Conservation (phyloP, 2,888 invertebrate genomes). For the Eilema depressum region DNA sequence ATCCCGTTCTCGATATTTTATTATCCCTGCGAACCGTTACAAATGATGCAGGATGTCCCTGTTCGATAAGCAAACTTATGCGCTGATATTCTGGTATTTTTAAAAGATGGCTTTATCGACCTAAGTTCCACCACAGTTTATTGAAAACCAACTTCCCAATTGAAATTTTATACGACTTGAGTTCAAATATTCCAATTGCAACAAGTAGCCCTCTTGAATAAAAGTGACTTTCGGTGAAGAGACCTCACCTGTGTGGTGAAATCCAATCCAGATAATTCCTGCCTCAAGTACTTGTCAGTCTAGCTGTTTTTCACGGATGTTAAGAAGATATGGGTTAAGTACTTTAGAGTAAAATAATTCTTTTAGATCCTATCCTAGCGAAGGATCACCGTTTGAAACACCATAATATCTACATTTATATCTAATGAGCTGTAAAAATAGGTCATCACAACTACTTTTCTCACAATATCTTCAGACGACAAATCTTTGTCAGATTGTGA, state of each 20-base stretch:
- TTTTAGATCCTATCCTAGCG: background rate
- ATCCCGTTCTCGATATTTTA: background rate
- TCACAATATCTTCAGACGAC: constrained; percentile 28
- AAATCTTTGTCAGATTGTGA: constrained; percentile 36
- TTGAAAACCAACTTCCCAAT: background rate
- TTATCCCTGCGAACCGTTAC: background rate
- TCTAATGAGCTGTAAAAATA: constrained; percentile 17
- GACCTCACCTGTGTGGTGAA: background rate
- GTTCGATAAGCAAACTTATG: background rate
- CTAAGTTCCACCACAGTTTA: background rate
- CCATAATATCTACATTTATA: too few relatives aligned
- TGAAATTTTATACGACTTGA: background rate
- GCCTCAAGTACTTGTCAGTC: background rate
- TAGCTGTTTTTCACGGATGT: background rate
- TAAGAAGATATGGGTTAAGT: background rate
- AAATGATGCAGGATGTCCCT: background rate
- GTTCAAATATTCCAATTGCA: background rate
- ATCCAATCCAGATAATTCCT: background rate
- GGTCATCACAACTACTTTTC: constrained; percentile 22
- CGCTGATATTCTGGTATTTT: background rate
- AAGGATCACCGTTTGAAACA: too few relatives aligned
- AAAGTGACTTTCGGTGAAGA: background rate
- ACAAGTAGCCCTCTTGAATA: background rate
- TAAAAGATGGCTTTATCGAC: background rate
- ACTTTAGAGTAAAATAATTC: background rate